Percentiles rank a stretch among this genome's conserved stretches.
Evolutionary conservation across 2,797 vertebrate genomes (phyloP).

Genomic region (Atherinosoma microstoma): DNA sequence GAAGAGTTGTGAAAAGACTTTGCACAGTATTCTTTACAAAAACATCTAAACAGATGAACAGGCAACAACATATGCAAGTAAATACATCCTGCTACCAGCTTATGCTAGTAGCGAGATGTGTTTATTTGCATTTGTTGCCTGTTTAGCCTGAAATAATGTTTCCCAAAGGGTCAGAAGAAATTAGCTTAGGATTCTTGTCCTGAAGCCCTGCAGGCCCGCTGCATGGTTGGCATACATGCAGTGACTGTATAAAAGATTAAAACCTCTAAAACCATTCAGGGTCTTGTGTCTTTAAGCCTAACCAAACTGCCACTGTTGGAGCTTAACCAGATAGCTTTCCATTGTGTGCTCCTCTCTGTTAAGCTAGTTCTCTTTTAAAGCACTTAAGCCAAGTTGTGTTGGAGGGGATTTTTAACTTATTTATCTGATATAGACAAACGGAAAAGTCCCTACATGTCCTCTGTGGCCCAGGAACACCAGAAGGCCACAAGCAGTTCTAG

Average conservation of each 20-base stretch:
- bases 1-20: slow-evolving; percentile 3
- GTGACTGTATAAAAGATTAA: slow-evolving; percentile 74
- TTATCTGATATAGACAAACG: slow-evolving; percentile 76
- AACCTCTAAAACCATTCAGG: slow-evolving; percentile 60
- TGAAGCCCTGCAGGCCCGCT: slow-evolving; percentile 50
- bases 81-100: background rate
- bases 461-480: slow-evolving; percentile 53
- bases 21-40: background rate
- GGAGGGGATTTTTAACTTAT: slow-evolving; percentile 76
- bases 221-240: slow-evolving; percentile 62
- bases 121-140: slow-evolving; percentile 36
- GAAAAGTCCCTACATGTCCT: slow-evolving; percentile 71
- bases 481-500: slow-evolving; percentile 65
- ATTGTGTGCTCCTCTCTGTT: slow-evolving; percentile 69
- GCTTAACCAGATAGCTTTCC: slow-evolving; percentile 66
- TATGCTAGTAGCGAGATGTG: background rate
- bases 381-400: slow-evolving; percentile 75
- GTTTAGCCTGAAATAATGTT: slow-evolving; percentile 49
- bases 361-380: slow-evolving; percentile 68
- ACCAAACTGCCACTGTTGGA: slow-evolving; percentile 62
- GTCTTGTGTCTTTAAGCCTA: slow-evolving; percentile 65
- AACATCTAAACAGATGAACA: too few species aligned
- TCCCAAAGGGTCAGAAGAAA: slow-evolving; percentile 42
- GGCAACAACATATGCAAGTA: too few species aligned
- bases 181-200: slow-evolving; percentile 50